These are phyloP conservation scores for Aphodius granarius DNA, from an alignment of 2,888 invertebrate species.

Conservation along the genomic window DNA sequence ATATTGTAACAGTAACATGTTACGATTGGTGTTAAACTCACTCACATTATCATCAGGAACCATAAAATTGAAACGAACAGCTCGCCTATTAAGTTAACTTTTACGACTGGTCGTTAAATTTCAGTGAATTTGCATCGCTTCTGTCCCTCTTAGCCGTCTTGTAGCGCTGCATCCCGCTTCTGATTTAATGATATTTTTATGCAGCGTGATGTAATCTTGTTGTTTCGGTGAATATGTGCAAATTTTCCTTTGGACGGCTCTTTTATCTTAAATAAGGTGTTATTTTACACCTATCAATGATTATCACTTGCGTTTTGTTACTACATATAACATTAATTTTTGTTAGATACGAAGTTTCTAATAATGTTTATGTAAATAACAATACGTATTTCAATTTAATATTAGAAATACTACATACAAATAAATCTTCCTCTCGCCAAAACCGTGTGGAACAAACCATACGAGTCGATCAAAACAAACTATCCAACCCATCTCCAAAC, in stretches of 20 bases:
- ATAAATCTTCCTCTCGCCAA: neutral
- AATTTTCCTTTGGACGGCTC: too few species aligned
- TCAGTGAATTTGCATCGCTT: neutral
- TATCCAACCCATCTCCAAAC: constrained; percentile 9
- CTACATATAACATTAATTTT: too few species aligned
- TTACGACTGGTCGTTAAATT: neutral
- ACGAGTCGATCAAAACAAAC: constrained; percentile 13
- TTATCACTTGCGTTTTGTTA: too few species aligned
- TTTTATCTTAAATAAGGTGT: too few species aligned
- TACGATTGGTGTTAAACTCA: neutral
- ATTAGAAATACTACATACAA: neutral
- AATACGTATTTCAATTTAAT: too few species aligned
- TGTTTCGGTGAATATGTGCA: too few species aligned
- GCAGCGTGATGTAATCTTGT: constrained; percentile 27
- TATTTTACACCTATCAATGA: too few species aligned
- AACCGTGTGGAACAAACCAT: neutral
- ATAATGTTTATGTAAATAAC: too few species aligned
- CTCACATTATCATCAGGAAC: neutral
- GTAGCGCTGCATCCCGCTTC: constrained; percentile 29
- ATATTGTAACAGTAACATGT: neutral
- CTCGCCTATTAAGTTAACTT: neutral
- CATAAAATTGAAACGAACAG: neutral
- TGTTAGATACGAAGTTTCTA: too few species aligned
- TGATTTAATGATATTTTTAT: constrained; percentile 44
- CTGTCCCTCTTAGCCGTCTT: neutral